Conservation (phyloP, 2,113 vertebrate species). For the Vanacampus margaritifer region DNA sequence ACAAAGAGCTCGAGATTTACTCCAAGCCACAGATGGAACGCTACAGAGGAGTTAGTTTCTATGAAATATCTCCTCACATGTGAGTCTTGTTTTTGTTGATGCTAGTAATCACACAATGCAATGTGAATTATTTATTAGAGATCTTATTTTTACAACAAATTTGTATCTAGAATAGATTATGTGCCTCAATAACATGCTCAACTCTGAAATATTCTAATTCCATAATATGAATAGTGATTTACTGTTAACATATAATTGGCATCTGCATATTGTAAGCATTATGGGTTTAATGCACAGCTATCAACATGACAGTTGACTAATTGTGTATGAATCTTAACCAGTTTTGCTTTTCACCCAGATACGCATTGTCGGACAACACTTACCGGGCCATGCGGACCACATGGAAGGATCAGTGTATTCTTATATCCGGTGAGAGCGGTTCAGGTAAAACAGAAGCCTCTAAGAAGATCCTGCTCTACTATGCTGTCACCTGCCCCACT, state of each 20-base stretch:
- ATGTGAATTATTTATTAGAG: too few relatives aligned
- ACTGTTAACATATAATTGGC: too few relatives aligned
- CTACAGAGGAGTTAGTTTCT: constrained; percentile 96
- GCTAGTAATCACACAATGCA: too few relatives aligned
- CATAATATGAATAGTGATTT: too few relatives aligned
- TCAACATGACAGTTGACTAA: too few relatives aligned
- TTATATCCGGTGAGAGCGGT: constrained; percentile 95
- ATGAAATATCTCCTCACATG: constrained; percentile 98
- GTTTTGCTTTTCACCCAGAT: constrained; percentile 67
- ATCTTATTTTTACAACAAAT: too few relatives aligned
- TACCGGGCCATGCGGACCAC: constrained; percentile 88
- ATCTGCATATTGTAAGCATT: too few relatives aligned
- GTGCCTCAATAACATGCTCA: too few relatives aligned
- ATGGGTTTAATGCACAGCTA: too few relatives aligned
- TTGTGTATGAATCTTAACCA: too few relatives aligned
- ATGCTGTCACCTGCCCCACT: constrained; percentile 85
- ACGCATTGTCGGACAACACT: constrained; percentile 87
- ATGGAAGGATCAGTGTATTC: constrained; percentile 90
- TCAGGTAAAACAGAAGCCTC: constrained; percentile 94
- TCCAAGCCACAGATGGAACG: constrained; percentile 93
- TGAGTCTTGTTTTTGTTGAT: constrained; percentile 67
- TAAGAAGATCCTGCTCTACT: constrained; percentile 95
- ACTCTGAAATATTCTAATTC: too few relatives aligned
- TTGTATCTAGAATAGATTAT: too few relatives aligned
- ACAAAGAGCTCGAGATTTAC: constrained; percentile 96